Evolutionary conservation across 2,888 invertebrate genomes (phyloP), one percentile per base, ranked within the genome.

Genomic region (Lysandra coridon): DNA sequence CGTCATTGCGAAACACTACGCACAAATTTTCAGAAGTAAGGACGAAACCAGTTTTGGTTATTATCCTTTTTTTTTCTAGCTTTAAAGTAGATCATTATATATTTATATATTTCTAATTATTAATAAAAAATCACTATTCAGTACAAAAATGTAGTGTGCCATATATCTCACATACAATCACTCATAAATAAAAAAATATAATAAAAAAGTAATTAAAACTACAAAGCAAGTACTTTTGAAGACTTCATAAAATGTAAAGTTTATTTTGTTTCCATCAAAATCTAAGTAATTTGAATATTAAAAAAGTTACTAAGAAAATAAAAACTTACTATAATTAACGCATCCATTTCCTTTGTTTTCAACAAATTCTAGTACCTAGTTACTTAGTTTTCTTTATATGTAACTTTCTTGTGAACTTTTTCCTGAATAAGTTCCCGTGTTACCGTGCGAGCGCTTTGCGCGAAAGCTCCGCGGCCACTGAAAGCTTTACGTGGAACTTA

Each of bases 391-490:
- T 14, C 4, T 69, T 6, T 4, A 1, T 17, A 14, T 69, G 64
- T 30, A 30, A 69, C 69, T 37, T 69, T 30, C 33, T 69, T 17
- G 69, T 69, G 33, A 69, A 69, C 33, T 69, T 69, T 33, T 69
- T 33, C 6, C 33, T 37, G 33, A 33, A 4, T 69, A 37, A 69
- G 12, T 69, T 12, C 64, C 14, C 23, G 69, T 17, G 69, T 4
- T 23, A 69, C 33, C 4, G 33, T 14, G 76, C 76, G 76, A 53
- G 49, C 33, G 57, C 30, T 53, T 49, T 53, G 14, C 57, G 76
- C 33, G 17, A 57, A 57, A 76, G 57, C 76, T 76, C 76, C 76
- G 76, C 76, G 76, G 76, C 6, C 17, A 76, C 76, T 76, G 76
- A 14, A 75, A 75, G 76, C 53, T 76, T 33, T 4, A 76, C 49